phyloP scores from a whole-genome alignment of 2,113 vertebrate genomes.

The Motacilla tschutschensis region DNA sequence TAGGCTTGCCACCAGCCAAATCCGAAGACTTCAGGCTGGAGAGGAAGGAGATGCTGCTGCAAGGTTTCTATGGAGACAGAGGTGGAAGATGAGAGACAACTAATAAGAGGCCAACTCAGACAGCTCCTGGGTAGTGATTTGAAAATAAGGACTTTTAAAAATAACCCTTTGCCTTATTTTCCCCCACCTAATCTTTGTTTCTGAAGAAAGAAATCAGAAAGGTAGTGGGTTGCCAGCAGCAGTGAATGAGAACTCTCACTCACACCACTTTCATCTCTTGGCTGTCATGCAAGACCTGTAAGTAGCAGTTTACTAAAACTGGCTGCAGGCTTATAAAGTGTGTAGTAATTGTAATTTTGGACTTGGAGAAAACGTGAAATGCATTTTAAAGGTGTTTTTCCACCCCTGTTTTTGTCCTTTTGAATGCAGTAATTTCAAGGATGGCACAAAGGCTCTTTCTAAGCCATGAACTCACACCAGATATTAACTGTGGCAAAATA shows the following conservation, averaged over 20 bases:
- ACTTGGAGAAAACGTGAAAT: neutral
- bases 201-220: slow-evolving; percentile 43
- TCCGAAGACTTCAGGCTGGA: neutral
- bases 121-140: slow-evolving; percentile 43
- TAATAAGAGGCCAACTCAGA: slow-evolving; percentile 37
- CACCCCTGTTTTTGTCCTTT: neutral
- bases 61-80: slow-evolving; percentile 66
- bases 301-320: slow-evolving; percentile 52
- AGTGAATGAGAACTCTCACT: slow-evolving; percentile 40
- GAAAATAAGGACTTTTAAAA: slow-evolving; percentile 48
- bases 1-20: neutral
- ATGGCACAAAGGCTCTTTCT: neutral
- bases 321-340: slow-evolving; percentile 2
- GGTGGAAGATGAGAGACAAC: slow-evolving; percentile 38
- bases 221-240: slow-evolving; percentile 43
- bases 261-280: slow-evolving; percentile 19
- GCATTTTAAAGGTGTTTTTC: slow-evolving; percentile 2
- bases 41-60: slow-evolving; percentile 10
- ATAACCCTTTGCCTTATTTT: slow-evolving; percentile 51
- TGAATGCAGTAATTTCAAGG: neutral
- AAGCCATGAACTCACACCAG: neutral
- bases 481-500: neutral
- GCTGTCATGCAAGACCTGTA: slow-evolving; percentile 16
- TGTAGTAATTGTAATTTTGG: slow-evolving; percentile 29
- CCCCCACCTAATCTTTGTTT: slow-evolving; percentile 33